Evolutionary conservation across 2,797 vertebrate species (phyloP).

Genomic region (Gouania willdenowi): DNA sequence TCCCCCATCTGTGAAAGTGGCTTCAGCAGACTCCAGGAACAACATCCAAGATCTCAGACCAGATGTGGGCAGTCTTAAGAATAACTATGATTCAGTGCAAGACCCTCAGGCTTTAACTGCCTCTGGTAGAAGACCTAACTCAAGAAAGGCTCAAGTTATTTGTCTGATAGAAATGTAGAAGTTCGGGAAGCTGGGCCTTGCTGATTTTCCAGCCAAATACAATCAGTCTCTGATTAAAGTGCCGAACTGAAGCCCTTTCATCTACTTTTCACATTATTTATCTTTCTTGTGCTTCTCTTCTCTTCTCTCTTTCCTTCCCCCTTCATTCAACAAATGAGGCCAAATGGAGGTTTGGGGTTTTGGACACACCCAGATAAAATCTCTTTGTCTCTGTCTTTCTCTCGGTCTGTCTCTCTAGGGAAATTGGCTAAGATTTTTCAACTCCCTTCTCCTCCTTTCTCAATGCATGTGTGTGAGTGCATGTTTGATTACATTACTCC

Average conservation of each 20-base stretch:
- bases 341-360: constrained; percentile 53
- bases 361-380: constrained; percentile 66
- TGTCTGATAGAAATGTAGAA: too few relatives aligned
- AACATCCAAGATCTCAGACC: too few relatives aligned
- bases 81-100: too few relatives aligned
- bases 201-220: constrained; percentile 22
- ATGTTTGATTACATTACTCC: constrained; percentile 41
- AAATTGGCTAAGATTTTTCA: constrained; percentile 48
- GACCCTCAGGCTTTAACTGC: too few relatives aligned
- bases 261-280: constrained; percentile 53
- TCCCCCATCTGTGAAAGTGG: too few relatives aligned
- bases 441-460: constrained; percentile 31
- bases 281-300: constrained; percentile 24
- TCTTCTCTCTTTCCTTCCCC: constrained; percentile 33
- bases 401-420: constrained; percentile 35
- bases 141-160: too few relatives aligned
- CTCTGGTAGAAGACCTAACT: too few relatives aligned
- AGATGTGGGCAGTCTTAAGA: too few relatives aligned
- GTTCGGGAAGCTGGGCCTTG: neutral
- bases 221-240: constrained; percentile 43
- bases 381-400: constrained; percentile 11
- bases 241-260: constrained; percentile 39
- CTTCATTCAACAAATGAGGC: constrained; percentile 27
- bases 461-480: neutral
- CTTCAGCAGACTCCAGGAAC: too few relatives aligned